Conservation (phyloP, 2,797 vertebrate species). For the Crenichthys baileyi region DNA sequence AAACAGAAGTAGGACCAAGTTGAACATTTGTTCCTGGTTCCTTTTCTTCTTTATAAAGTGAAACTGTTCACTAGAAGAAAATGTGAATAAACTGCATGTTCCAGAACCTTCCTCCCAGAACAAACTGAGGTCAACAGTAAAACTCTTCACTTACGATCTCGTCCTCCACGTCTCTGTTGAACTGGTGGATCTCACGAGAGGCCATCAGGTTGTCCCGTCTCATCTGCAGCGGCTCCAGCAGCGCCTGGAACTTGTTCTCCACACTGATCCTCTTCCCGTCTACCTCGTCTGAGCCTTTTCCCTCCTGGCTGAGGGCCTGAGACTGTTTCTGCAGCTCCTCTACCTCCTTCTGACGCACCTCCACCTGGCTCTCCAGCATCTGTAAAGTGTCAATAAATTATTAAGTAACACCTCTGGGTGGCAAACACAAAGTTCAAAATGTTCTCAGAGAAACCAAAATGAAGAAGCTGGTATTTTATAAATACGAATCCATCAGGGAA, state of each 20-base stretch:
- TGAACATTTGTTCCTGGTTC: background rate
- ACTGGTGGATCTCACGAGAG: constrained; percentile 94
- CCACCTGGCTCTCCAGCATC: constrained; percentile 96
- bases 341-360: constrained; percentile 93
- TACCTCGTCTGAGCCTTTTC: constrained; percentile 91
- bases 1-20: background rate
- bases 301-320: constrained; percentile 89
- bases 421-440: background rate
- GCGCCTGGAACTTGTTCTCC: constrained; percentile 86
- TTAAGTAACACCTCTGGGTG: too few species aligned
- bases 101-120: background rate
- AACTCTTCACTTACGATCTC: constrained; percentile 86
- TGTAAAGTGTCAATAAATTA: constrained; percentile 45
- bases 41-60: background rate
- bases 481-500: background rate
- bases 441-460: too few species aligned
- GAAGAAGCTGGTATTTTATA: background rate
- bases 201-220: constrained; percentile 89
- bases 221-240: constrained; percentile 86
- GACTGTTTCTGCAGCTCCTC: constrained; percentile 90
- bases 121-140: too few species aligned
- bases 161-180: constrained; percentile 94
- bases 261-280: constrained; percentile 88
- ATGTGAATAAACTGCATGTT: too few species aligned
- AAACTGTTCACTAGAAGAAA: background rate